Evolutionary conservation across 2,113 vertebrate genomes (phyloP).

Genomic region (Scomber scombrus): DNA sequence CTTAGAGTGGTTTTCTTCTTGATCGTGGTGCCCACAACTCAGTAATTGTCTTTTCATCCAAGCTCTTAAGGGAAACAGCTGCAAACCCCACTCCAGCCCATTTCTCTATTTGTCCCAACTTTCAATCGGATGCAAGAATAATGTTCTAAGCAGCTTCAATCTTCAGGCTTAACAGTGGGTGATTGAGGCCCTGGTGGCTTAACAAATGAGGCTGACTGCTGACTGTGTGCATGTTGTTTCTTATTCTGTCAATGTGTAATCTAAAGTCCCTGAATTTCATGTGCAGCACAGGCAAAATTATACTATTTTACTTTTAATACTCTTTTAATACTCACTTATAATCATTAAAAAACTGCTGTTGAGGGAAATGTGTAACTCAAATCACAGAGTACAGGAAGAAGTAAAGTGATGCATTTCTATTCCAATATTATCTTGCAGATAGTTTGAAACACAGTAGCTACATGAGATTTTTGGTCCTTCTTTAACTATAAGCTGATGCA

Average conservation of each 20-base stretch:
- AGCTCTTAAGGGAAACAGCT: constrained; percentile 60
- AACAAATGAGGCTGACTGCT: constrained; percentile 57
- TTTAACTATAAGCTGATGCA: neutral
- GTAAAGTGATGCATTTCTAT: neutral
- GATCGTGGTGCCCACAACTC: constrained; percentile 64
- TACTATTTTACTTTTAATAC: neutral
- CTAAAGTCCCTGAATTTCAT: constrained; percentile 24
- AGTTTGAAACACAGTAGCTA: no score
- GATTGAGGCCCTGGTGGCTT: constrained; percentile 63
- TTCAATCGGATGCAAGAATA: constrained; percentile 72
- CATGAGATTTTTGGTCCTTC: neutral
- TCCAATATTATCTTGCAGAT: neutral
- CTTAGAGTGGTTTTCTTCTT: constrained; percentile 71
- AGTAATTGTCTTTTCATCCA: constrained; percentile 77
- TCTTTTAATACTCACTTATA: neutral
- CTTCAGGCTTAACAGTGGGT: constrained; percentile 53
- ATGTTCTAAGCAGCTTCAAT: constrained; percentile 64
- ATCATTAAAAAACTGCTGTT: neutral
- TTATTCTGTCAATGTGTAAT: constrained; percentile 17
- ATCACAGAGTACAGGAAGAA: neutral
- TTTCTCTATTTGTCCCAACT: constrained; percentile 63
- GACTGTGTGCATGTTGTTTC: constrained; percentile 48
- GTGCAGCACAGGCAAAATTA: constrained; percentile 5
- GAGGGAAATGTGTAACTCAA: neutral
- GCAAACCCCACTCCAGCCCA: constrained; percentile 52